Evolutionary conservation across 2,888 invertebrate genomes (phyloP), one percentile per base, ranked within the genome.

Genomic region (Cancer borealis): DNA sequence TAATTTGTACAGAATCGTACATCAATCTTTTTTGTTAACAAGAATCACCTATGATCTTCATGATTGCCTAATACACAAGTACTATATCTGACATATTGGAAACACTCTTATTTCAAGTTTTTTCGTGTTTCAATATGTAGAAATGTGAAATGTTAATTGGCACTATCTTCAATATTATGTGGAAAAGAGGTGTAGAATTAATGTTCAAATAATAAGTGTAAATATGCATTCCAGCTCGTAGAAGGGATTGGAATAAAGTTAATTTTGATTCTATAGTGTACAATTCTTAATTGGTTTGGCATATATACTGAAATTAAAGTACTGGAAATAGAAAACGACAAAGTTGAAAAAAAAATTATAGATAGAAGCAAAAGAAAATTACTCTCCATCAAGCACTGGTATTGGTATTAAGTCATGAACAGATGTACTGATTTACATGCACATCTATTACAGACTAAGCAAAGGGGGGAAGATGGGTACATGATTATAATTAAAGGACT

Each of bases 401-500:
- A 26, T 73, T 26, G 73, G 66, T 26, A 1, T n/a, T 6, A 73
- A n/a, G 73, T 26, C 21, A n/a, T 8, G 5, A n/a, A 73, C 2
- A 6, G 73, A 26, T 21, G n/a, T n/a, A 8, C 54, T 73, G 26
- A n/a, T n/a, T n/a, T n/a, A 6, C n/a, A 73, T 73, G 73, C 21
- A 73, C 73, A 73, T 6, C 73, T 8, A 21, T 73, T 26, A n/a
- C 26, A 73, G 21, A n/a, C 73, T 21, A n/a, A 73, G 73, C 21
- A 3, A n/a, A 8, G 26, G 21, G 14, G 21, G n/a, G 26, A 73
- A 21, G 21, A n/a, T 73, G 73, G 73, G 21, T 26, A 26, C 73
- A 73, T n/a, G n/a, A 73, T n/a, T 73, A 21, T n/a, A n/a, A 73
- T n/a, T 73, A n/a, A 73, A 73, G 73, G 73, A 73, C 26, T 73